Percentiles rank a stretch among this genome's conserved stretches.
Evolutionary conservation across 1,140 invertebrate species (phyloP).

Genomic region (Heliothis virescens): DNA sequence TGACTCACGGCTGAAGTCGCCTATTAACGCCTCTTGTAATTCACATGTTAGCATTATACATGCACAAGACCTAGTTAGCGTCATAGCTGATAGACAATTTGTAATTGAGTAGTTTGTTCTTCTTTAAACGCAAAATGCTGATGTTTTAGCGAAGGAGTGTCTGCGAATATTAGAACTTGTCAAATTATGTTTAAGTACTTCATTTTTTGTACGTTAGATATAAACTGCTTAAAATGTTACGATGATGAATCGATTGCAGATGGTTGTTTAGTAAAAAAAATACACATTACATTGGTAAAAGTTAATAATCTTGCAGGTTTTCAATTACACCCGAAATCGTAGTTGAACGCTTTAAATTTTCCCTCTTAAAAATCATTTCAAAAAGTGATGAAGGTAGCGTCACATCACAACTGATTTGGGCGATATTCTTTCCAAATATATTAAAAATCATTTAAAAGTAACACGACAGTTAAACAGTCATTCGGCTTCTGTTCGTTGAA

Average conservation of each 20-base stretch:
- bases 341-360: no score
- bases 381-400: no score
- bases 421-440: not conserved
- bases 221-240: no score
- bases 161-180: not conserved
- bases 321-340: no score
- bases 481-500: conserved; percentile 61
- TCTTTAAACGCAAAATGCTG: not conserved
- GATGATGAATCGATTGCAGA: no score
- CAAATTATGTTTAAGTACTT: no score
- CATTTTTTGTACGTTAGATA: no score
- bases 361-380: no score
- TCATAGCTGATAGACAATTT: conserved; percentile 48
- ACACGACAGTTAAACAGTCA: conserved; percentile 16
- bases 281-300: no score
- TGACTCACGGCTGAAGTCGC: conserved; percentile 60
- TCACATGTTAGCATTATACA: conserved; percentile 64
- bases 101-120: conserved; percentile 1
- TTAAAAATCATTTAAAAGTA: not conserved
- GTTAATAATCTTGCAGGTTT: no score
- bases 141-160: not conserved
- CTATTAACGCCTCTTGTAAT: conserved; percentile 65
- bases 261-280: no score
- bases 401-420: not conserved
- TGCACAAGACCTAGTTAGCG: conserved; percentile 63